Percentiles rank a stretch among this genome's conserved stretches.
phyloP scores from a whole-genome alignment of 2,797 vertebrate species.

The Mycteria americana region DNA sequence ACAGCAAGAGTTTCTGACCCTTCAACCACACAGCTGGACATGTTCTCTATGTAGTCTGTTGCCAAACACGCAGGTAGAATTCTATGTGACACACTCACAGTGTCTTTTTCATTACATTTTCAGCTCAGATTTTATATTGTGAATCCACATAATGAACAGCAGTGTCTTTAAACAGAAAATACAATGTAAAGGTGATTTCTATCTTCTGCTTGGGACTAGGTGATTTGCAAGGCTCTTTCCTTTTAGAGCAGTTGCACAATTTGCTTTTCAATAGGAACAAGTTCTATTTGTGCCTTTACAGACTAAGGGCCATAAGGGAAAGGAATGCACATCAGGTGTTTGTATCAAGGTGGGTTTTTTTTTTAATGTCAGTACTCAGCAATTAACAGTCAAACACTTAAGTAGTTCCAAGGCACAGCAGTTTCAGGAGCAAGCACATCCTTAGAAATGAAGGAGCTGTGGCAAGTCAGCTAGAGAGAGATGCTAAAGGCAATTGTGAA shows the following conservation, averaged over 20 bases:
- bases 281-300: not conserved
- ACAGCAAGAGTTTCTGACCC: not conserved
- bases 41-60: not conserved
- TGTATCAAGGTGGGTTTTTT: not conserved
- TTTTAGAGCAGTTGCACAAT: not conserved
- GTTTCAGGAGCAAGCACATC: not conserved
- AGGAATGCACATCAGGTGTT: not conserved
- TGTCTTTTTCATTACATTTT: not conserved
- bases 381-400: not conserved
- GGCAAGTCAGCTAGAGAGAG: not conserved
- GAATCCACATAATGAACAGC: not conserved
- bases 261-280: not conserved
- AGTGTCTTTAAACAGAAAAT: not conserved
- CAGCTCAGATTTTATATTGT: not conserved
- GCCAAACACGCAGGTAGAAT: not conserved
- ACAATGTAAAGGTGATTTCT: not conserved
- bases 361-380: not conserved
- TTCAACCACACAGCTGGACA: accelerated
- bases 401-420: not conserved
- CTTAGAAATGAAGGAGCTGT: not conserved
- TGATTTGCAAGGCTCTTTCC: not conserved
- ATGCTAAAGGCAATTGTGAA: not conserved
- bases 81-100: not conserved
- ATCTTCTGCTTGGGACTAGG: not conserved
- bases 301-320: not conserved